phyloP scores from a whole-genome alignment of 2,113 vertebrate species.

The Sinocyclocheilus anshuiensis region DNA sequence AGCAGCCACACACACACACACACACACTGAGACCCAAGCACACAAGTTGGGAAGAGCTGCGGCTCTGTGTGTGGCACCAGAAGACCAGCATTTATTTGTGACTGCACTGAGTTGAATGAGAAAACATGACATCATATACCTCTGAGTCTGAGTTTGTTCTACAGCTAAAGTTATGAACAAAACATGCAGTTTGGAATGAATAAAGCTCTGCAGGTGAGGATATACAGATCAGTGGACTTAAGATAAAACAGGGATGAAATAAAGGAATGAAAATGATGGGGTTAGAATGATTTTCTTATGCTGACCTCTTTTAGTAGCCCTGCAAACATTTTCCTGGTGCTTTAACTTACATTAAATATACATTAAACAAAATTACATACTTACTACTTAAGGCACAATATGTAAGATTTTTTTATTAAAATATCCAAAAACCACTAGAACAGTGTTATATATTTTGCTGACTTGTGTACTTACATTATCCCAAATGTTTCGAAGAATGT shows the following conservation, averaged over 20 bases:
- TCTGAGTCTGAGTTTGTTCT: background rate
- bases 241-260: background rate
- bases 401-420: too few species aligned
- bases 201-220: background rate
- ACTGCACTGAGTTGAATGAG: background rate
- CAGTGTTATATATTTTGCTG: too few species aligned
- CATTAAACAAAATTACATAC: background rate
- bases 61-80: background rate
- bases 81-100: background rate
- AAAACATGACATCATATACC: slow-evolving; percentile 10
- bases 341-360: too few species aligned
- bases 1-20: slow-evolving; percentile 78
- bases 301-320: too few species aligned
- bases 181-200: background rate
- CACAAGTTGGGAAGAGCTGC: slow-evolving; percentile 35
- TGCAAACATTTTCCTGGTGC: background rate
- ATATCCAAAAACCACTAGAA: too few species aligned
- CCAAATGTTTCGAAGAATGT: too few species aligned
- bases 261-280: too few species aligned
- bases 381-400: too few species aligned
- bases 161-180: background rate
- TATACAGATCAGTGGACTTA: background rate
- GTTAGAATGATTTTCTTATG: too few species aligned
- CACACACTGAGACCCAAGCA: slow-evolving; percentile 79
- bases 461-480: too few species aligned